Conservation (phyloP, 2,113 vertebrate genomes). For the Reinhardtius hippoglossoides region DNA sequence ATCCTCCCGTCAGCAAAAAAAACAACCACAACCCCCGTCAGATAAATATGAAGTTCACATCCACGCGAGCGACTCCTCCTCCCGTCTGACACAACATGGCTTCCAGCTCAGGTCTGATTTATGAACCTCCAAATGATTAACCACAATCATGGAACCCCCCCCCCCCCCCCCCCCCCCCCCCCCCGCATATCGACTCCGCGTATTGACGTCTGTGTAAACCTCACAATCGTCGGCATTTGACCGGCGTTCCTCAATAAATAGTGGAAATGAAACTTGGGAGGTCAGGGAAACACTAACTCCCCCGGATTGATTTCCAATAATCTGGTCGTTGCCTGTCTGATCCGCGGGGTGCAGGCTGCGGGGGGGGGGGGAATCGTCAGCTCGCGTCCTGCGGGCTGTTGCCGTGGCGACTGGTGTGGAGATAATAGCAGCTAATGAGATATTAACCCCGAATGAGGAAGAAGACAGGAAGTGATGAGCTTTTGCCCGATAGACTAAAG, state of each 20-base stretch:
- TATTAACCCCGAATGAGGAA: constrained; percentile 68
- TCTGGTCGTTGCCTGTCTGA: constrained; percentile 65
- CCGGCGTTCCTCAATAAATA: constrained; percentile 64
- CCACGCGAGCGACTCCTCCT: background rate
- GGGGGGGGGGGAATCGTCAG: constrained; percentile 33
- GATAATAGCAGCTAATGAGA: constrained; percentile 75
- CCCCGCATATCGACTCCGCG: constrained; percentile 31
- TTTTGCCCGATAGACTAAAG: constrained; percentile 21
- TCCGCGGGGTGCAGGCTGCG: constrained; percentile 27
- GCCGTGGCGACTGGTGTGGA: constrained; percentile 49
- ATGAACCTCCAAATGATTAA: constrained; percentile 40
- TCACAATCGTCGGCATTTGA: constrained; percentile 56
- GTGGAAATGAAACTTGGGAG: constrained; percentile 65
- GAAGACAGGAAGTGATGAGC: constrained; percentile 52
- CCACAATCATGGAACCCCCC: constrained; percentile 12
- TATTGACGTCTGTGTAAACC: constrained; percentile 66
- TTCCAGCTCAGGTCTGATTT: constrained; percentile 38
- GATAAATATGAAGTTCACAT: background rate
- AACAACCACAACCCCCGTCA: too few relatives aligned
- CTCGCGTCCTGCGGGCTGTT: constrained; percentile 42
- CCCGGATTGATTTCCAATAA: constrained; percentile 77
- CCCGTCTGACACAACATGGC: constrained; percentile 4
- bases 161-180: background rate
- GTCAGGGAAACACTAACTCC: constrained; percentile 71
- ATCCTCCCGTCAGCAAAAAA: too few relatives aligned